Conservation (phyloP, 2,113 vertebrate species). For the Dolichotis patagonum region DNA sequence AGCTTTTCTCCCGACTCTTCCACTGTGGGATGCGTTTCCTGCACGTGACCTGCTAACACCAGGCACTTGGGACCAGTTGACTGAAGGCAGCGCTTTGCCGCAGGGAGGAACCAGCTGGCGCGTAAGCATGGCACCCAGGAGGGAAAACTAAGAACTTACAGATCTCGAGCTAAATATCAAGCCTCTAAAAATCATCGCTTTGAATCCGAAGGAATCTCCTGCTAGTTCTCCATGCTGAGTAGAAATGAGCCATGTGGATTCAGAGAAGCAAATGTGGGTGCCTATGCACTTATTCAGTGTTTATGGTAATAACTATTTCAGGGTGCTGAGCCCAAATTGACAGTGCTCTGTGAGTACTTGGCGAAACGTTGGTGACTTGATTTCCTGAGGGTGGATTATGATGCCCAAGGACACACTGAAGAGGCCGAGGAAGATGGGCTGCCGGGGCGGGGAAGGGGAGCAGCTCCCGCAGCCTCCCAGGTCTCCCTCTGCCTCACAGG, state of each 20-base stretch:
- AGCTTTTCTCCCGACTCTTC: constrained; percentile 3
- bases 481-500: neutral
- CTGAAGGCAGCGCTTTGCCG: neutral
- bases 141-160: neutral
- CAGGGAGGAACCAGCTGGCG: neutral
- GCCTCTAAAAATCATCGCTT: constrained; percentile 20
- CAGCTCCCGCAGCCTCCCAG: neutral
- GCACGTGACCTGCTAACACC: neutral
- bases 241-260: neutral
- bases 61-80: neutral
- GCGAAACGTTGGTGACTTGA: neutral
- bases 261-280: neutral
- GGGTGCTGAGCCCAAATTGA: neutral
- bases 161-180: neutral
- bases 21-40: neutral
- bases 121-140: neutral
- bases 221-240: neutral
- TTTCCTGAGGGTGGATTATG: neutral
- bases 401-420: neutral
- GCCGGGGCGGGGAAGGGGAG: neutral
- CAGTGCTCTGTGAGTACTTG: neutral
- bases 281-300: neutral
- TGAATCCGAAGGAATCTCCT: neutral
- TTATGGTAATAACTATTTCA: neutral
- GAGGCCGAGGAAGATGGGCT: neutral